Base-by-base conservation (phyloP, 2,888 invertebrate species). In the Sceliomorpha sp. region DNA sequence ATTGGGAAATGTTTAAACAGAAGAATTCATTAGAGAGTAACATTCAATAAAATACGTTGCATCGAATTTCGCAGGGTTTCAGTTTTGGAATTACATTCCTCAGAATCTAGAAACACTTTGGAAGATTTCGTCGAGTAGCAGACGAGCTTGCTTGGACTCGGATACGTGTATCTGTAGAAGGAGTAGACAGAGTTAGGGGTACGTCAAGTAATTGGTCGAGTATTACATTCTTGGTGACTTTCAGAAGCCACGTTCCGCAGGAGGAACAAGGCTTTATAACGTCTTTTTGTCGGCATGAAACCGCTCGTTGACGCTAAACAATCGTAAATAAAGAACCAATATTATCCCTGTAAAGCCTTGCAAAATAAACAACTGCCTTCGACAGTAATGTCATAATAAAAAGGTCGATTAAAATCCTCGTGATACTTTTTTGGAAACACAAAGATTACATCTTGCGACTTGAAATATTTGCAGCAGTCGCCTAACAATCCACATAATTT, bases 171-270 rank as follows among this genome's bases (percentile, higher is more conserved):
- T 67, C 66, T 67, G 62, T 66, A 64, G 47, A 58, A 37, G 50
- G 51, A 60, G 55, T 42, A 51, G 64, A 66, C 60, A 42, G 56
- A 60, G 63, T 56, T 64, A 51, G 59, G 59, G 64, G 55, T 63
- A 72, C 55, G 72, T 59, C 75, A 60, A 79, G 83, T 85, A 85
- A 84, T 85, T 85, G 83, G 81, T 81, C 77, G 77, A 70, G 77
- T 83, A 83, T 85, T 83, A 82, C 82, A 84, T 84, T 85, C 85
- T 79, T 84, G 79, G 78, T 78, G 78, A 81, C 74, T 76, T 71
- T 66, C 48, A 70, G 63, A 39, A 64, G 44, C 60, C 31, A 45
- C 51, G 40, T 66, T 53, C 42, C 34, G 53, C 50, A 42, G 31
- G 32, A 45, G 55, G 36, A 51, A 55, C 51, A 48, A 26, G 47